phyloP scores from a whole-genome alignment of 2,888 invertebrate species.

The Rhagonycha lutea region DNA sequence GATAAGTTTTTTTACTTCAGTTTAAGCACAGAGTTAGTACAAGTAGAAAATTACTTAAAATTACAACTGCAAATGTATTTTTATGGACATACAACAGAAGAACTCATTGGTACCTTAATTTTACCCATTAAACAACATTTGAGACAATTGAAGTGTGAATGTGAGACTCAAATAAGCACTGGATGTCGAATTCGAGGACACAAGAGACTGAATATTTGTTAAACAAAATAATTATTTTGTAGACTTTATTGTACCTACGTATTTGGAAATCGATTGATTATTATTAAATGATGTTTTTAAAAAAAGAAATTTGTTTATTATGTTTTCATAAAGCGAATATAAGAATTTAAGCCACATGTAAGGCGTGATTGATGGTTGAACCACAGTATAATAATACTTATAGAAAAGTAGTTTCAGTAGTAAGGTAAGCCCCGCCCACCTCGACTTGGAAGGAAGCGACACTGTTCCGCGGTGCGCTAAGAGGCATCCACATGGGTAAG shows the following conservation, averaged over 20 bases:
- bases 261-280: not conserved
- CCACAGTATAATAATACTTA: too few species aligned
- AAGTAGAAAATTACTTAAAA: constrained; percentile 60
- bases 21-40: constrained; percentile 58
- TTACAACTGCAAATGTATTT: constrained; percentile 59
- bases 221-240: not conserved
- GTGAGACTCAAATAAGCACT: constrained; percentile 58
- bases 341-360: too few species aligned
- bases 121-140: constrained; percentile 59
- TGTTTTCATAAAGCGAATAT: too few species aligned
- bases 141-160: constrained; percentile 57
- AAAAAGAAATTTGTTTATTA: too few species aligned
- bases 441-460: too few species aligned
- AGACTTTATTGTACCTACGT: not conserved
- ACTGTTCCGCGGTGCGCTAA: too few species aligned
- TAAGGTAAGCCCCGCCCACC: too few species aligned
- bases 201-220: constrained; percentile 42
- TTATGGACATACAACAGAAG: constrained; percentile 63
- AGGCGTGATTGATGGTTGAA: too few species aligned
- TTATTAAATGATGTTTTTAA: not conserved
- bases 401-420: too few species aligned
- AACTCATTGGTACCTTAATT: constrained; percentile 64
- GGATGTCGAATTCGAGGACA: constrained; percentile 54
- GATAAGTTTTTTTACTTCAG: constrained; percentile 46
- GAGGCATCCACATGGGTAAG: too few species aligned